These are phyloP conservation scores for Acanthisitta chloris DNA, from an alignment of 2,113 vertebrate species.

Conservation along the genomic window DNA sequence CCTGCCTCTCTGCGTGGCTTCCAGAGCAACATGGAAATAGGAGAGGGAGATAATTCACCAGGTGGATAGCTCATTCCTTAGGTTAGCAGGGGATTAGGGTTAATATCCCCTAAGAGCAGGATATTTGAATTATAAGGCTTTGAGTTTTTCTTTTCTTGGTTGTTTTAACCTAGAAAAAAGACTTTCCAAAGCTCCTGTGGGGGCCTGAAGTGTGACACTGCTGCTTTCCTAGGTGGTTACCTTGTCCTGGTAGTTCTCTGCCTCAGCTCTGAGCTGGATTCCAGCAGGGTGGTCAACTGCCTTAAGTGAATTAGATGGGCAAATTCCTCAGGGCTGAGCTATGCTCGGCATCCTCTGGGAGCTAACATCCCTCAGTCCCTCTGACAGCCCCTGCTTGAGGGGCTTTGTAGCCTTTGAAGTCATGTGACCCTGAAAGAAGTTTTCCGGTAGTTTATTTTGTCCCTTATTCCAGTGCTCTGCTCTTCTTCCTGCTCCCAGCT, in stretches of 20 bases:
- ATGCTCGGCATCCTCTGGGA: neutral
- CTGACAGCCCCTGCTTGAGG: neutral
- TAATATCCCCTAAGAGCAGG: neutral
- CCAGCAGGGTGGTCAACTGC: neutral
- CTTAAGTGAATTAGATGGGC: neutral
- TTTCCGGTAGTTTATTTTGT: neutral
- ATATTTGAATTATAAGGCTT: fast-evolving
- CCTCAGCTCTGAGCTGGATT: neutral
- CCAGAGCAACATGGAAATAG: neutral
- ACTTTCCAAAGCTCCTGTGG: neutral
- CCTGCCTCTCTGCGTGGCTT: neutral
- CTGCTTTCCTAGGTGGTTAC: fast-evolving
- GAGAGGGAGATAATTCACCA: neutral
- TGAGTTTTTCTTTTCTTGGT: neutral
- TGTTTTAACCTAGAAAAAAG: neutral
- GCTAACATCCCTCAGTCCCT: neutral
- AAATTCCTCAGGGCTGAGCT: neutral
- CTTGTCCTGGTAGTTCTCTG: neutral
- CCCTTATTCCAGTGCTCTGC: neutral
- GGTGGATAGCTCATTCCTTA: neutral
- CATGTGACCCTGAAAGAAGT: neutral
- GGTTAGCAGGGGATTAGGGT: fast-evolving
- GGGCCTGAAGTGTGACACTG: neutral
- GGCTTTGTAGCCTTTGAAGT: neutral
- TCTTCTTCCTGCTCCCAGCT: neutral